Conservation (phyloP, 2,888 invertebrate genomes). For the Synanthedon tipuliformis region DNA sequence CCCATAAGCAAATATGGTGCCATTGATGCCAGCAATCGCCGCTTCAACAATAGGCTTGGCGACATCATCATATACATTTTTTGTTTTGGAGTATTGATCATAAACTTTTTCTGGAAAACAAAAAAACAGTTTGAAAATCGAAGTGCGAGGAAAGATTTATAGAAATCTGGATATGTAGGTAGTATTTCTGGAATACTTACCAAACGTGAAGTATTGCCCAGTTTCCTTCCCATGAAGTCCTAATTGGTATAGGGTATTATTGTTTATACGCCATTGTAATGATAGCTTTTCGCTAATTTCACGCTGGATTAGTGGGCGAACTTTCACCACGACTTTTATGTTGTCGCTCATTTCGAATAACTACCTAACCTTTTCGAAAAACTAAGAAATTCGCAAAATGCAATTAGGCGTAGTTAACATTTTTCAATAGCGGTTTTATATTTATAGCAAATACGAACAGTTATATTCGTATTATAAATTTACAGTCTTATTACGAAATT, state of each 20-base stretch:
- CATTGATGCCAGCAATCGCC: conserved; percentile 81
- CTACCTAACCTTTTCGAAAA: conserved; percentile 8
- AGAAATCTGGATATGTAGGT: too few relatives aligned
- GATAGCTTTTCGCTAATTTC: conserved; percentile 71
- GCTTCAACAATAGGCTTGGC: conserved; percentile 79
- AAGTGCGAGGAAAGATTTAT: too few relatives aligned
- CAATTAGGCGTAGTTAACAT: background rate
- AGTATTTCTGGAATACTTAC: conserved; percentile 71
- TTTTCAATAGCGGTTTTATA: background rate
- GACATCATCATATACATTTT: conserved; percentile 74
- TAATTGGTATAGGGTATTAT: conserved; percentile 69
- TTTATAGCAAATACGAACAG: too few relatives aligned
- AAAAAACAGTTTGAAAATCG: conserved; percentile 5
- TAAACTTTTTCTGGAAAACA: conserved; percentile 78
- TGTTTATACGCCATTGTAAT: conserved; percentile 73
- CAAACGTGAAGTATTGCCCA: conserved; percentile 43
- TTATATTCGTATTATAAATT: too few relatives aligned
- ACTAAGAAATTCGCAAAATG: background rate
- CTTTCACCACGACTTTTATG: conserved; percentile 82
- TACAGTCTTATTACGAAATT: too few relatives aligned
- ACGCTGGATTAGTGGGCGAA: conserved; percentile 75
- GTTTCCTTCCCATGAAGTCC: conserved; percentile 61
- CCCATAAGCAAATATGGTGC: conserved; percentile 92
- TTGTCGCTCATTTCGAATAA: conserved; percentile 69
- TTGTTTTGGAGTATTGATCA: conserved; percentile 67